phyloP scores from a whole-genome alignment of 2,797 vertebrate species.

The Helicolenus hilgendorfi region DNA sequence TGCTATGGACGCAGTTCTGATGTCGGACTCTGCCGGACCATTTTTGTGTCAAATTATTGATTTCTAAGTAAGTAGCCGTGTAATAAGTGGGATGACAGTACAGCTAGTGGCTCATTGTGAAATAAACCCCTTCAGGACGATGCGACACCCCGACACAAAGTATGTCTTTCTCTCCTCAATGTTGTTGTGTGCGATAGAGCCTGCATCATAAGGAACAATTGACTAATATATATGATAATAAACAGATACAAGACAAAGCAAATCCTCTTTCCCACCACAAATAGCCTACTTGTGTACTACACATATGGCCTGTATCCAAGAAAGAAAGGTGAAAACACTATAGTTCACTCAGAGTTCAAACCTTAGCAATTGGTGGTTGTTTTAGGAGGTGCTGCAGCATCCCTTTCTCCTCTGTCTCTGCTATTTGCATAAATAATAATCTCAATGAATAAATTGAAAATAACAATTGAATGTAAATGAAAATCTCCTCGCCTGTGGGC shows the following conservation, averaged over 20 bases:
- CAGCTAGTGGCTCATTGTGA: no score
- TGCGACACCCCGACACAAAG: no score
- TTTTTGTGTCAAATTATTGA: no score
- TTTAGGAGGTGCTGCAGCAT: no score
- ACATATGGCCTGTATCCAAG: background rate
- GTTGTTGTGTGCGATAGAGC: background rate
- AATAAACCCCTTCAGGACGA: no score
- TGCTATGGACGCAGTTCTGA: no score
- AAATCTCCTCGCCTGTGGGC: background rate
- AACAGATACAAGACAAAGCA: no score
- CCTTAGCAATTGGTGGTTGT: background rate
- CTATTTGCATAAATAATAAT: background rate
- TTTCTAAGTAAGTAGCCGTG: no score
- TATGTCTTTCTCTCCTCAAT: no score
- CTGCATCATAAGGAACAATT: background rate
- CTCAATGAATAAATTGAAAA: background rate
- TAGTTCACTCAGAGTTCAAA: background rate
- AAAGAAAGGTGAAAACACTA: background rate
- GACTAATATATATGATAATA: background rate
- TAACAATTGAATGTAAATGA: background rate
- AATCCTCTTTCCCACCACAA: no score
- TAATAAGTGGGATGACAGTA: no score
- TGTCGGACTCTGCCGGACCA: no score
- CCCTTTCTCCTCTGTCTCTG: accelerated
- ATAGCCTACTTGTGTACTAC: background rate